Conservation (phyloP, 1,140 invertebrate genomes). For the Cepaea nemoralis region DNA sequence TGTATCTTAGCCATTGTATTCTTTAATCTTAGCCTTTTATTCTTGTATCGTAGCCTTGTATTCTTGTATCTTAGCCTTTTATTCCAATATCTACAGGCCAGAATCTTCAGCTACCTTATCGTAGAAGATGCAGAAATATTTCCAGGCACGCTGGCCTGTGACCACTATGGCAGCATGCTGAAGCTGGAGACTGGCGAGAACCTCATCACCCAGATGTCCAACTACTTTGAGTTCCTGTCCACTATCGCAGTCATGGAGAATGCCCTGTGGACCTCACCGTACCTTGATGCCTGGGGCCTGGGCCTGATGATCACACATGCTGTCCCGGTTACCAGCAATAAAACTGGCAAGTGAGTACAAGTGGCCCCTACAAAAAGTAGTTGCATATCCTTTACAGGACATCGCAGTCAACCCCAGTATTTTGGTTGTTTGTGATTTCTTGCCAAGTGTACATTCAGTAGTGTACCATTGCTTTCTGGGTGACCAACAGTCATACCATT, state of each 20-base stretch:
- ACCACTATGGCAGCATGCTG: constrained; percentile 69
- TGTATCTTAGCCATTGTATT: too few relatives aligned
- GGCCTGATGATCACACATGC: constrained; percentile 73
- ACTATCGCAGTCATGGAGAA: constrained; percentile 66
- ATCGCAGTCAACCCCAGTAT: too few relatives aligned
- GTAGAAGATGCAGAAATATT: constrained; percentile 72
- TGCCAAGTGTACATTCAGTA: too few relatives aligned
- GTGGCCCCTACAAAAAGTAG: too few relatives aligned
- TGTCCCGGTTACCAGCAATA: constrained; percentile 70
- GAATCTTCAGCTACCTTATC: constrained; percentile 73
- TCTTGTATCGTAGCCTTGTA: too few relatives aligned
- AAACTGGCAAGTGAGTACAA: constrained; percentile 65
- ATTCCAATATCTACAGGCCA: constrained; percentile 56
- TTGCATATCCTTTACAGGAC: too few relatives aligned
- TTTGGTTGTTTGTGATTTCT: too few relatives aligned
- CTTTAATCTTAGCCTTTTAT: too few relatives aligned
- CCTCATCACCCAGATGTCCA: constrained; percentile 72
- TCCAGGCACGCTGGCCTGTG: constrained; percentile 71
- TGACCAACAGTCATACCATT: too few relatives aligned
- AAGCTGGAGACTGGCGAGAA: constrained; percentile 71
- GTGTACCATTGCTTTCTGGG: too few relatives aligned
- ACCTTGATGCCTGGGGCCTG: constrained; percentile 71
- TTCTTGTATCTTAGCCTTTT: too few relatives aligned
- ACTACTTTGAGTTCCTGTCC: constrained; percentile 73
- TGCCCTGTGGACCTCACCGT: constrained; percentile 73